Evolutionary conservation across 2,113 vertebrate genomes (phyloP).

Genomic region (Rousettus leschenaultii): DNA sequence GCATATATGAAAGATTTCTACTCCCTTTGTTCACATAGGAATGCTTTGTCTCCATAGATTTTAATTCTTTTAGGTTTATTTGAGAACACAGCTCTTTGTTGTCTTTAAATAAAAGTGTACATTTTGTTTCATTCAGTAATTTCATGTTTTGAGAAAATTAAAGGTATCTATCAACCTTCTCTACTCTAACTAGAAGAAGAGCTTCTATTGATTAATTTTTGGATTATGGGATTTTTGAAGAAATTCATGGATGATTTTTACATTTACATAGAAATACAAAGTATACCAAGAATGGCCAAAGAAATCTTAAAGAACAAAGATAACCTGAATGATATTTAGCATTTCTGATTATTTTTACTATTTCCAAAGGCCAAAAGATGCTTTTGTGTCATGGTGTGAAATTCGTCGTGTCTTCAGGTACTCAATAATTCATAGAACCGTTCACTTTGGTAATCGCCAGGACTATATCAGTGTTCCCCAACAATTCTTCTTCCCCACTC

Average conservation of each 20-base stretch:
- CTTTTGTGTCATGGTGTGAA: background rate
- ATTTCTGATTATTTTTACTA: background rate
- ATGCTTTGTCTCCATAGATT: background rate
- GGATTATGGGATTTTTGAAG: background rate
- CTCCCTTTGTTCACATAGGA: background rate
- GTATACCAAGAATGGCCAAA: background rate
- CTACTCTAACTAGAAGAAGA: background rate
- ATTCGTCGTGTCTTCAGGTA: background rate
- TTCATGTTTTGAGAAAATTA: background rate
- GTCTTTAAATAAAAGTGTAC: background rate
- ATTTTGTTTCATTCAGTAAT: background rate
- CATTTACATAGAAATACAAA: background rate
- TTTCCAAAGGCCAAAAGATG: background rate
- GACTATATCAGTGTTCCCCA: background rate
- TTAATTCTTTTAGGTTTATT: background rate
- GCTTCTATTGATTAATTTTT: background rate
- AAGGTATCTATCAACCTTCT: background rate
- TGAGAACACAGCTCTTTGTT: background rate
- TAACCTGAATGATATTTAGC: background rate
- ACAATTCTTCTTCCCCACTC: background rate
- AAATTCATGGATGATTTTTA: background rate
- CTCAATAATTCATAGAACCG: background rate
- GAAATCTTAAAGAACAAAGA: background rate
- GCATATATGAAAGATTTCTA: background rate
- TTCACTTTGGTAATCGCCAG: background rate